Base-by-base conservation (phyloP, 2,888 invertebrate genomes). In the Plebejus melissa region DNA sequence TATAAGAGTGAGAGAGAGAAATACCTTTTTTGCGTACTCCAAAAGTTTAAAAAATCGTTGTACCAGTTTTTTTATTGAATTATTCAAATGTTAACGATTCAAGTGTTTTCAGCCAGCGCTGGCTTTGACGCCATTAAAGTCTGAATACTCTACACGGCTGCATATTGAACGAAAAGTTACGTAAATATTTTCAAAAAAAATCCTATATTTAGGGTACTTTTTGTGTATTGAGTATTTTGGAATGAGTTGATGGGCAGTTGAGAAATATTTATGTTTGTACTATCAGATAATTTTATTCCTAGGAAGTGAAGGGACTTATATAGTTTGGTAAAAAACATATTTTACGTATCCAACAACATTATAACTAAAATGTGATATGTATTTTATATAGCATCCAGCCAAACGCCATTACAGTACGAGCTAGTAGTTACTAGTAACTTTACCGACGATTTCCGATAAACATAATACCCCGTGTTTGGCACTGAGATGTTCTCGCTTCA, bases 71-170 rank as follows among this genome's bases (percentile, higher is more conserved):
- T 50, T 50, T 32, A 72, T 72, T 72, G 54, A 50, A 72, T 54
- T 32, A 54, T 72, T 72, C 16, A 54, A 71, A 71, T 46, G 72
- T 50, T 72, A 28, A 72, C 72, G 54, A 46, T 72, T 50, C 46
- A 28, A 72, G 72, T 72, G 50, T 72, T 72, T 54, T 28, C 50
- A 71, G 71, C 54, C 32, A 72, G 32, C 28, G 32, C 9, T 22
- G 28, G 72, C 72, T 72, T 72, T 65, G 65, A 32, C 7, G 13
- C 32, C 65, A 65, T 13, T 65, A 13, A 65, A 65, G 32, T 5
- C 50, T 54, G 72, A 50, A 32, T 71, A 50, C 71, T 71, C 16
- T 50, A 72, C 54, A 72, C 54, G 32, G 54, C 32, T 16, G 32
- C 54, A 54, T 72, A 72, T 72, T 72, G 54, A 54, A 32, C 5